Evolutionary conservation across 2,797 vertebrate species (phyloP), one percentile per base, ranked within the genome.

Genomic region (Poeciliopsis turneri): DNA sequence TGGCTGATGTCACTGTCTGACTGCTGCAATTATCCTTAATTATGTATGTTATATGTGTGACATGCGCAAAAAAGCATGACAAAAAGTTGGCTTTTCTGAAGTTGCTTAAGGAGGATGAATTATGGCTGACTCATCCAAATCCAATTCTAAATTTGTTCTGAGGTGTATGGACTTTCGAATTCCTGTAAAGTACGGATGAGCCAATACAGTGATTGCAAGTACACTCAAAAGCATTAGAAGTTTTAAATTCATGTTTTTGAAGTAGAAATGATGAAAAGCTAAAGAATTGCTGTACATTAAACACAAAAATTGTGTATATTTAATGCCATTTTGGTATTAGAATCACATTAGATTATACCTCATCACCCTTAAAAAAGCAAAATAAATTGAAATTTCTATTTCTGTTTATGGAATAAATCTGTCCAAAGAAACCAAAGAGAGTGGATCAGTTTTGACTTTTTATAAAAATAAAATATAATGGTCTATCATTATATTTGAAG

Each of bases 1-100:
- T 16, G 77, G 78, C 78, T 84, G 77, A 86, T 90, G 86, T 91
- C 84, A 90, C 72, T 74, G 89, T 90, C 81, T 87, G 73, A 4
- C 71, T 51, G 7, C 43, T 80, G 74, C 88, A 84, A 91, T 92
- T 90, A 84, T 76, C 77, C 86, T 81, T 78, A 84, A 79, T 87
- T 36, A 64, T 64, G 15, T 64, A 64, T 33, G 30, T 4, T 72
- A 81, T 84, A 84, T 64, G 16, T 68, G 30, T 78, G 73, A 30
- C 45, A 78, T 75, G 72, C 76, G 69, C 72, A 79, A 75, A 77
- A 25, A 49, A 78, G 73, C 39, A 25, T 23, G 28, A 36, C 28
- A 74, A 84, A 84, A 70, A 55, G 5, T 41, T 16, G 73, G 43
- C 64, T 72, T 74, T 13, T 59, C 12, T 57, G 10, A 53, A 43